Evolutionary conservation across 2,888 invertebrate species (phyloP), one percentile per base, ranked within the genome.

Genomic region (Acleris holmiana): DNA sequence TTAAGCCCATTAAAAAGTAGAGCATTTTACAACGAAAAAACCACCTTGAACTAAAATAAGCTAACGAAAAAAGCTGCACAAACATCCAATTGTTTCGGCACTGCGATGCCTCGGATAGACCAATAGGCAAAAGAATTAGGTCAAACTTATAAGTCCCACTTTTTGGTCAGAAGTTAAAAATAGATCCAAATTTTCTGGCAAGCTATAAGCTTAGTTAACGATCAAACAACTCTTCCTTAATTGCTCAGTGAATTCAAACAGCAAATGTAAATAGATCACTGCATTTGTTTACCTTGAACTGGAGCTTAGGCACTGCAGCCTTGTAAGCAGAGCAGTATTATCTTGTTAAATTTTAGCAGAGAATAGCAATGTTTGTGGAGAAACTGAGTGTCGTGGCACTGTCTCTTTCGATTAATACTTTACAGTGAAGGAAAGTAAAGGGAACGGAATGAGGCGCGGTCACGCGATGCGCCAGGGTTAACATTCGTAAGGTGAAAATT

Each of bases 391-490:
- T 64, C 48, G 59, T 59, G 18, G 35, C 35, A 19, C 48, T 58
- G 10, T 50, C 44, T 56, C 50, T 65, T 65, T 60, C 60, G 8
- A 29, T 61, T 41, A 44, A 63, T 54, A 65, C 64, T 69, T 55
- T 51, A 29, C 56, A 53, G 60, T 44, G 50, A 56, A 63, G 47
- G 59, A 66, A 70, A 67, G 58, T 60, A 68, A 55, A 69, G 60
- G 63, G 64, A 67, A 62, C 69, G 65, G 70, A 69, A 71, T 54
- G 41, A 61, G 62, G 69, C 67, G 70, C 61, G 53, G 73, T 71
- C 81, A 80, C 77, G 78, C 78, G 71, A 80, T 23, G 57, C 53
- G 61, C 63, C 67, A 70, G 73, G 74, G 76, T 73, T 69, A 75
- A 79, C 71, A 77, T 68, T 73, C 71, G 64, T 67, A 71, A 75